Evolutionary conservation across 2,797 vertebrate species (phyloP), one percentile per base, ranked within the genome.

Genomic region (Apodemus agrarius): DNA sequence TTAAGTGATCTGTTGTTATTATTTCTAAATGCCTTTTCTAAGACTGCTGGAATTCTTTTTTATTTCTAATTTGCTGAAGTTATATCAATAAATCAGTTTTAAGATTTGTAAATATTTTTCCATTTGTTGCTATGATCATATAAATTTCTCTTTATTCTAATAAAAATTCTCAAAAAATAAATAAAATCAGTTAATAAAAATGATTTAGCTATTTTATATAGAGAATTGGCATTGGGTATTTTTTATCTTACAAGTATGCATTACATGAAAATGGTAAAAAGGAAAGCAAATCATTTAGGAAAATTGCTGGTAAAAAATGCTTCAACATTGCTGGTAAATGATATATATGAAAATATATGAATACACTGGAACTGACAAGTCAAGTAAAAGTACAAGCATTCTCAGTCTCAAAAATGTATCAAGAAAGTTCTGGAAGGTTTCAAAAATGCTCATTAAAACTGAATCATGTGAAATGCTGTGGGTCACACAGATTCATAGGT

Each of bases 371-470:
- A 87, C 78, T 91, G 43, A 84, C 84, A 92, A 59, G 10, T 86
- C 6, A 14, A 76, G 9, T 63, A 49, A 95, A 89, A 63, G 22
- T 54, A 96, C 40, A 69, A 95, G 75, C 69, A 17, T 94, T 91
- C 91, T 75, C 84, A 83, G 75, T n/a, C 43, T 83, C 61, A 86
- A 92, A 85, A 90, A 76, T 6, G 9, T 84, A 69, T 9, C 63
- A 6, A 84, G 26, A 9, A 75, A 67, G 19, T 89, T 94, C 52
- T 94, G 31, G 49, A 96, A 96, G 43, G 80, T 24, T 52, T 72
- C 37, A 52, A 88, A 97, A 85, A 82, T 89, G 13, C 34, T 88
- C 91, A 95, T 94, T 92, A 96, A 89, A 92, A 80, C 54, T 91
- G 67, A 86, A 87, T 37, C 54, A 90, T 83, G 29, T n/a, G 89